Conservation (phyloP, 2,888 invertebrate genomes). For the Acleris holmiana region DNA sequence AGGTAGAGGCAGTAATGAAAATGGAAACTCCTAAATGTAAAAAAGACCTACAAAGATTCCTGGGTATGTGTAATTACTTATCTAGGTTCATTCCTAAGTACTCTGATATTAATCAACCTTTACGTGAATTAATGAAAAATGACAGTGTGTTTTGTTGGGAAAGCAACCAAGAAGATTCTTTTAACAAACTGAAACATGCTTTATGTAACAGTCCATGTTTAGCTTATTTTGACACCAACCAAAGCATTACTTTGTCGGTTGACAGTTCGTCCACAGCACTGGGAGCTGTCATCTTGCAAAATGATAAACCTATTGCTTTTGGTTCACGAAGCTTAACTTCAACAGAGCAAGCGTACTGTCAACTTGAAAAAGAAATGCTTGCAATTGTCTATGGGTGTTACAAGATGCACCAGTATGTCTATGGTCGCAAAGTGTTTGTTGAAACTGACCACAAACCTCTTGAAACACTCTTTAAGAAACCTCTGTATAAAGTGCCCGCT, state of each 20-base stretch:
- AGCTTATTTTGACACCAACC: conserved; percentile 30
- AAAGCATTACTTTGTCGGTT: conserved; percentile 26
- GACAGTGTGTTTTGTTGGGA: conserved; percentile 32
- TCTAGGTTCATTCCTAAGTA: conserved; percentile 36
- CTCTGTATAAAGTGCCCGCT: too few relatives aligned
- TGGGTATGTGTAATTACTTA: conserved; percentile 39
- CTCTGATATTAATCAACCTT: conserved; percentile 28
- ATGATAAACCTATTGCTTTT: conserved; percentile 37
- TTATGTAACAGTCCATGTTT: conserved; percentile 33
- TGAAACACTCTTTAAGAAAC: too few relatives aligned
- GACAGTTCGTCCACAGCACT: conserved; percentile 31
- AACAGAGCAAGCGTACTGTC: conserved; percentile 42
- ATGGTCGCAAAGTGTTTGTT: conserved; percentile 29
- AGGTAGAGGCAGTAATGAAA: conserved; percentile 34
- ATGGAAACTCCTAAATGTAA: conserved; percentile 32
- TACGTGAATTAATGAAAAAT: conserved; percentile 31
- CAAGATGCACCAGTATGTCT: conserved; percentile 38
- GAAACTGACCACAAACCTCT: conserved; percentile 39
- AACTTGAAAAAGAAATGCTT: conserved; percentile 48
- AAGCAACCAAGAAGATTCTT: conserved; percentile 30
- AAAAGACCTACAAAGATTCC: conserved; percentile 33
- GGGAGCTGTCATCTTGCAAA: conserved; percentile 38
- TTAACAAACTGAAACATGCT: conserved; percentile 27
- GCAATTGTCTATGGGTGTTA: conserved; percentile 46
- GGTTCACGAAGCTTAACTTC: conserved; percentile 32